Percentiles rank a stretch among this genome's conserved stretches.
Conservation (phyloP, 1,140 invertebrate genomes). For the Bombus pyrosoma region DNA sequence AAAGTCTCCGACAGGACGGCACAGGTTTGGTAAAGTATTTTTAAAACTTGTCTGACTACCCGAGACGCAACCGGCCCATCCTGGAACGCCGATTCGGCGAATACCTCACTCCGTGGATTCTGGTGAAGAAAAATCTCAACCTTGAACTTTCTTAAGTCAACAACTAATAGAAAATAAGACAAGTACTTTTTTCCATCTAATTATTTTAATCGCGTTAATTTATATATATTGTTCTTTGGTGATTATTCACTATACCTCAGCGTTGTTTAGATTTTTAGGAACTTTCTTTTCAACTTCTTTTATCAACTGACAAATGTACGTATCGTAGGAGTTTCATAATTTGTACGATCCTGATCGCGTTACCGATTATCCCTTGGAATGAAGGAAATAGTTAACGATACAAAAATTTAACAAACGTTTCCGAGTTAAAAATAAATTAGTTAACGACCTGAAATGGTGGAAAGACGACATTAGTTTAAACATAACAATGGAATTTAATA, state of each 20-base stretch:
- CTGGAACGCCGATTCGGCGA: conserved; percentile 36
- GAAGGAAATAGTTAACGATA: background rate
- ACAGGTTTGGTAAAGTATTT: conserved; percentile 66
- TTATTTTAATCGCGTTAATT: background rate
- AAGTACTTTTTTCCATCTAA: background rate
- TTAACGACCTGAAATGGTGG: too few species aligned
- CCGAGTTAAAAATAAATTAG: too few species aligned
- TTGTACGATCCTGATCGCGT: too few species aligned
- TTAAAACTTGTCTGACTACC: conserved; percentile 68
- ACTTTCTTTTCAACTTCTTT: too few species aligned
- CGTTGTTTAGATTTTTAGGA: too few species aligned
- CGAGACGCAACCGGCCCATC: conserved; percentile 26
- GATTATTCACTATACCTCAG: too few species aligned
- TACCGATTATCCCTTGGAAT: background rate
- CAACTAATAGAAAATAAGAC: background rate
- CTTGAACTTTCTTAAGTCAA: background rate
- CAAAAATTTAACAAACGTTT: background rate
- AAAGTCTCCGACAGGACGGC: conserved; percentile 54
- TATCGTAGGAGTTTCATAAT: too few species aligned
- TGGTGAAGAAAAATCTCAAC: conserved; percentile 17
- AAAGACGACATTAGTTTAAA: too few species aligned
- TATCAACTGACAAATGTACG: too few species aligned
- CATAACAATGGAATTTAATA: too few species aligned
- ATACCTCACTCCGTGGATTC: background rate
- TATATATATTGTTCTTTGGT: background rate